A percentile compares a stretch with the other conserved stretches of the same genome.
Evolutionary conservation across 2,797 vertebrate species (phyloP).

Genomic region (Parambassis ranga): DNA sequence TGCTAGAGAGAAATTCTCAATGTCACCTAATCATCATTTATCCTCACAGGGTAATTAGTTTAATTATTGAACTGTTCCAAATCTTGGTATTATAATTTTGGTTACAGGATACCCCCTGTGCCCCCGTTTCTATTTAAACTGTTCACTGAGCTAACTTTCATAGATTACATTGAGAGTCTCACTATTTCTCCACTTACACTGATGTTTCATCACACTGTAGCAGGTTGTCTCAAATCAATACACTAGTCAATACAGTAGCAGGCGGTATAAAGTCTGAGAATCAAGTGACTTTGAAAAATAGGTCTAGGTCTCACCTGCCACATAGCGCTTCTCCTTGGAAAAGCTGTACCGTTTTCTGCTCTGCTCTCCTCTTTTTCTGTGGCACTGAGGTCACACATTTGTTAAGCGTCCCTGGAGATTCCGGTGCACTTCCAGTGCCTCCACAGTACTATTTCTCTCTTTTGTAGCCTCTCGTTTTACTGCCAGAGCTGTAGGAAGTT

Average conservation of each 20-base stretch:
- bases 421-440: conserved; percentile 37
- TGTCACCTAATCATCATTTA: conserved; percentile 71
- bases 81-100: conserved; percentile 74
- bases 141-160: conserved; percentile 62
- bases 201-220: conserved; percentile 65
- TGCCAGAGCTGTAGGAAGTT: conserved; percentile 53
- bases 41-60: conserved; percentile 74
- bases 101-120: conserved; percentile 67
- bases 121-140: conserved; percentile 68
- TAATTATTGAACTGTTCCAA: conserved; percentile 74
- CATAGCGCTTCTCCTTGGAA: conserved; percentile 35
- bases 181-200: conserved; percentile 56
- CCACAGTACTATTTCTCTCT: conserved; percentile 53
- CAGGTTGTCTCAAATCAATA: conserved; percentile 66
- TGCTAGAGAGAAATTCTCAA: conserved; percentile 66
- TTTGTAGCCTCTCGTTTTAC: conserved; percentile 67
- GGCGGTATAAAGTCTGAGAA: conserved; percentile 54
- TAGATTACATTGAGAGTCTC: conserved; percentile 54
- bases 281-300: conserved; percentile 73
- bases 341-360: conserved; percentile 61
- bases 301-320: conserved; percentile 60
- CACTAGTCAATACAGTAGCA: conserved; percentile 54
- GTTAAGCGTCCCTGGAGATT: conserved; percentile 53
- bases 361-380: conserved; percentile 35
- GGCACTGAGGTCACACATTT: conserved; percentile 67